Percentiles rank a stretch among this genome's conserved stretches.
Evolutionary conservation across 30 jellyfish, hydroid and myxozoan genomes (phyloP).

Genomic region (Hydractinia echinata): DNA sequence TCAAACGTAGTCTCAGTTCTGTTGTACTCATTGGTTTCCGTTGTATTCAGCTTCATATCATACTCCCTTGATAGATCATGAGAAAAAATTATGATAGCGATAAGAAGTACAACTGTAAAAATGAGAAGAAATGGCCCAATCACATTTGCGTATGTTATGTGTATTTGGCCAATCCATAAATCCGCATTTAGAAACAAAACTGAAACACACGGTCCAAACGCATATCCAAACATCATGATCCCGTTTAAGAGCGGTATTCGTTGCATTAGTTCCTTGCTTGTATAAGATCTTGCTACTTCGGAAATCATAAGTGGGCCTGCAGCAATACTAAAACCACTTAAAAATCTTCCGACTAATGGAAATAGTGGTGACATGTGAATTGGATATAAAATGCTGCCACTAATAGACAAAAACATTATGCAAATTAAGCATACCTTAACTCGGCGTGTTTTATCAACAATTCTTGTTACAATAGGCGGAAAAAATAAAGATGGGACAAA

Average conservation of each 20-base stretch:
- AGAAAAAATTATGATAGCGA: not conserved
- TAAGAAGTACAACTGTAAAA: not conserved
- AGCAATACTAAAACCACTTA: not conserved
- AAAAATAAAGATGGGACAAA: not conserved
- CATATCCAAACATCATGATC: not conserved
- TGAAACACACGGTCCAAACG: not conserved
- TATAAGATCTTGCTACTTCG: not conserved
- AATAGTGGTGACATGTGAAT: not conserved
- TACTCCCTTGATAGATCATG: constrained; percentile 2
- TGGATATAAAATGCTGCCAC: not conserved
- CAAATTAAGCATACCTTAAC: not conserved
- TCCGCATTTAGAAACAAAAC: not conserved
- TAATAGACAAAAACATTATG: not conserved
- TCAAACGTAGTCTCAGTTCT: no score
- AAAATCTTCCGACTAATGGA: not conserved
- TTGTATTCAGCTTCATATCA: not conserved
- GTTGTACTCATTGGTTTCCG: no score
- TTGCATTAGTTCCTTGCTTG: not conserved
- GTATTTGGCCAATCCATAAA: constrained; percentile 1
- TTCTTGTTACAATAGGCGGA: not conserved
- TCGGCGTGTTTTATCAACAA: not conserved
- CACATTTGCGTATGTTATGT: not conserved
- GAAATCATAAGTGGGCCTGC: not conserved
- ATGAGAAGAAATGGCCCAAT: not conserved
- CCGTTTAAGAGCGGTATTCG: not conserved